phyloP scores from a whole-genome alignment of 2,113 vertebrate species.

The Forbesichthys papilliferus region DNA sequence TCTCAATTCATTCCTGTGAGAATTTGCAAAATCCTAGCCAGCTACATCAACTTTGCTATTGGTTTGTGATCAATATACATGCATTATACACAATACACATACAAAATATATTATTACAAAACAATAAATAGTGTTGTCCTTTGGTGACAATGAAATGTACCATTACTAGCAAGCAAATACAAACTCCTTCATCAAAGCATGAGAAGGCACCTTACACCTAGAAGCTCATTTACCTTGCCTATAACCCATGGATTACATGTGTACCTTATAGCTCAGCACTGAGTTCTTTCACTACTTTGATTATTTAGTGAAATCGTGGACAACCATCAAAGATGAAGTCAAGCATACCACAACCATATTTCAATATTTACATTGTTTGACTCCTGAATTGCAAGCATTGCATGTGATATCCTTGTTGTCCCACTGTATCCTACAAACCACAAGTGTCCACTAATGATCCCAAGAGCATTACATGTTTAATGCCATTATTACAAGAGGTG shows the following conservation, averaged over 20 bases:
- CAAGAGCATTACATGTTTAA: conserved; percentile 66
- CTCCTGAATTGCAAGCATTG: conserved; percentile 30
- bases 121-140: conserved; percentile 51
- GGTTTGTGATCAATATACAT: too few species aligned
- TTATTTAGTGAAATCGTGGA: conserved; percentile 28
- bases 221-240: conserved; percentile 27
- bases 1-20: too few species aligned
- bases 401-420: not conserved
- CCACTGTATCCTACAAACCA: conserved; percentile 28
- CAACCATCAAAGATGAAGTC: conserved; percentile 20
- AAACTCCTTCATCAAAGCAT: conserved; percentile 58
- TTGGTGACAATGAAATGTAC: conserved; percentile 48
- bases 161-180: conserved; percentile 61
- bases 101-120: conserved; percentile 51
- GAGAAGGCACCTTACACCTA: conserved; percentile 49
- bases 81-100: too few species aligned
- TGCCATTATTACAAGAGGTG: conserved; percentile 64
- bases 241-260: conserved; percentile 21
- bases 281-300: conserved; percentile 31
- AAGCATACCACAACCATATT: not conserved
- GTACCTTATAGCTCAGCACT: conserved; percentile 33
- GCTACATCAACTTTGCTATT: too few species aligned
- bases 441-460: conserved; percentile 62
- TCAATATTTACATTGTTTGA: conserved; percentile 6
- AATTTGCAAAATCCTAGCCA: too few species aligned